Base-by-base conservation (phyloP, 2,888 invertebrate species). In the Drosophila parthenogenetica region DNA sequence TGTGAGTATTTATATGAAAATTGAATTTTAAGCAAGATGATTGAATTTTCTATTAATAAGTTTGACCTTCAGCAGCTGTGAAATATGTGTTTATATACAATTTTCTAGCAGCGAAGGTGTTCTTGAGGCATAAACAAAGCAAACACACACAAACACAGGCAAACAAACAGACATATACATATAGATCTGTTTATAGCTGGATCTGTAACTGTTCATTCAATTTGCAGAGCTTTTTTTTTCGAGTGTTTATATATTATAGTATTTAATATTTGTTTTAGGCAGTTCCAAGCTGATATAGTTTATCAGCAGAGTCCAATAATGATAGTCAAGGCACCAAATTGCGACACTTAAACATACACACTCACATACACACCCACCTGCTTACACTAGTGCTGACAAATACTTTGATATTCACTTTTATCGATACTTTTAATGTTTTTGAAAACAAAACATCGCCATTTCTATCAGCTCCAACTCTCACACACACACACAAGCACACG, bases 21-120 rank as follows among this genome's bases (percentile, higher is more conserved):
- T 76, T 81, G 42, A 84, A 84, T 89, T 85, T 81, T 62, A 72
- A 54, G 55, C 66, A 79, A 89, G 84, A 87, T 85, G 89, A 89
- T 87, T 89, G 87, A 85, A 85, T 85, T 85, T 89, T 85, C 84
- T 85, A 85, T 85, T 87, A 85, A 87, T 85, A 85, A 77, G 74
- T 73, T 87, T 87, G 88, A 85, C 84, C 84, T 85, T 85, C 84
- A 89, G 62, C 74, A 65, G 85, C 70, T 77, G 77, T 57, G 81
- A 77, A 80, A 78, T 78, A 48, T 77, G 66, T 59, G 45, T 64
- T 46, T 22, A 58, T 62, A 72, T 29, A 29, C 29, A 66, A 72
- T 77, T 67, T 61, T 69, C 59, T 60, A 70, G 51, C 77, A 69
- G 51, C 87, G 81, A 89, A 83, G 89, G 89, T 83, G 83, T 84